A percentile compares a stretch with the other conserved stretches of the same genome.
phyloP scores from a whole-genome alignment of 92 coral and sea anemone genomes.

The Bergia sp. region DNA sequence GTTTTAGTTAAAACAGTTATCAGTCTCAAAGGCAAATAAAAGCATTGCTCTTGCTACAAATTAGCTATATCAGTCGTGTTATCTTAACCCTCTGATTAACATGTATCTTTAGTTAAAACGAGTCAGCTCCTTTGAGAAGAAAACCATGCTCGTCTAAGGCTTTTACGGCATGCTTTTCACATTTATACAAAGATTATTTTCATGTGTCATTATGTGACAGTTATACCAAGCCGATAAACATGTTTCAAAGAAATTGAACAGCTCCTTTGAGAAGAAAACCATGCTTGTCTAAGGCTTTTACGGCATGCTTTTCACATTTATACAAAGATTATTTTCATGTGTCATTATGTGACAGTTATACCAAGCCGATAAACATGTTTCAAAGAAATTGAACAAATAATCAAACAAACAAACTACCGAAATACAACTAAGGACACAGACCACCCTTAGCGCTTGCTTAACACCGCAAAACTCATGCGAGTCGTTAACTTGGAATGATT shows the following conservation, averaged over 20 bases:
- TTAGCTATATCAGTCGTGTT: no score
- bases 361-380: constrained; percentile 1
- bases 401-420: not conserved
- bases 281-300: no score
- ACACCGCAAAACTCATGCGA: not conserved
- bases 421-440: not conserved
- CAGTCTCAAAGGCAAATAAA: no score
- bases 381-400: not conserved
- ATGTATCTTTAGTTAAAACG: no score
- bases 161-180: not conserved
- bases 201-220: not conserved
- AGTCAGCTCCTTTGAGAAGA: no score
- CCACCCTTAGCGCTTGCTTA: not conserved
- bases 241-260: not conserved
- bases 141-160: no score
- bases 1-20: no score
- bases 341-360: not conserved
- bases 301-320: not conserved
- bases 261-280: no score
- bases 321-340: no score
- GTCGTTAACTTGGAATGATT: not conserved
- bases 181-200: no score
- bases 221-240: not conserved
- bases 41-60: no score
- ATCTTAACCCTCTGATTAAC: no score